phyloP scores from a whole-genome alignment of 1,140 invertebrate genomes.

The Camponotus pennsylvanicus region DNA sequence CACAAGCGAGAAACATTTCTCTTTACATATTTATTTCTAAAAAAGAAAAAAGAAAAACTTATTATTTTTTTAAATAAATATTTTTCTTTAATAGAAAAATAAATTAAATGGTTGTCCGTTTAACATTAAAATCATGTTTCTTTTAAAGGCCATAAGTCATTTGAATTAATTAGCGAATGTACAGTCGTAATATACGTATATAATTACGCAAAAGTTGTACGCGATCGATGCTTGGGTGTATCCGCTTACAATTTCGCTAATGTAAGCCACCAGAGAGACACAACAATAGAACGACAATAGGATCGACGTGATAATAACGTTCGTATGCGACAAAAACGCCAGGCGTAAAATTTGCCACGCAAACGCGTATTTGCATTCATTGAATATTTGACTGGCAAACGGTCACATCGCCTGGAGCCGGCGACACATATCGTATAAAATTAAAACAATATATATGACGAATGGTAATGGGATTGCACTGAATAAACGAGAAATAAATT shows the following conservation, averaged over 20 bases:
- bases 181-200: not conserved
- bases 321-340: not conserved
- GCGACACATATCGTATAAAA: not conserved
- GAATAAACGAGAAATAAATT: not conserved
- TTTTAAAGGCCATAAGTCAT: not conserved
- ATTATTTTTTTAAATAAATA: not conserved
- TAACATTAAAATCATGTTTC: not conserved
- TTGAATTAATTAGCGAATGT: not conserved
- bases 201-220: not conserved
- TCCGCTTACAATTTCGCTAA: not conserved
- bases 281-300: slow-evolving; percentile 12
- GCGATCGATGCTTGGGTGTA: not conserved
- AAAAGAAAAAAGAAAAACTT: not conserved
- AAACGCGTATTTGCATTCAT: not conserved
- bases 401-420: not conserved
- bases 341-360: not conserved
- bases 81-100: not conserved
- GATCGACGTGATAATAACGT: not conserved
- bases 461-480: not conserved
- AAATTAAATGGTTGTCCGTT: not conserved
- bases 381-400: slow-evolving; percentile 37
- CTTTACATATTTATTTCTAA: not conserved
- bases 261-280: not conserved
- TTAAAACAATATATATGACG: slow-evolving; percentile 2
- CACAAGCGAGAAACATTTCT: not conserved